Conservation (phyloP, 2,888 invertebrate genomes). For the Platypus cylindrus region DNA sequence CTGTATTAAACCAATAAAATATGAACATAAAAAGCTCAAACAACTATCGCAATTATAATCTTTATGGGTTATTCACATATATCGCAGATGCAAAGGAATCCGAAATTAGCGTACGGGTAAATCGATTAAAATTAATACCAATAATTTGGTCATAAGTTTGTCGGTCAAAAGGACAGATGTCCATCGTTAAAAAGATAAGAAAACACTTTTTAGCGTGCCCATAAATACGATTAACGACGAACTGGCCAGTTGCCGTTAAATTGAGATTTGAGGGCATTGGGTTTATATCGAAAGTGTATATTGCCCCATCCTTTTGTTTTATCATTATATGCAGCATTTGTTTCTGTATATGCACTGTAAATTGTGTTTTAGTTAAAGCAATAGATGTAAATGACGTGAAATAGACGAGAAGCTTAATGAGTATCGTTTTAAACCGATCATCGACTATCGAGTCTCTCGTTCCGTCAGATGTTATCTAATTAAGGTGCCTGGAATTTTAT, state of each 20-base stretch:
- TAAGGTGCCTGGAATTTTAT: too few species aligned
- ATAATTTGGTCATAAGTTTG: slow-evolving; percentile 21
- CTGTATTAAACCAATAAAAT: slow-evolving; percentile 7
- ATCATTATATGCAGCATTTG: slow-evolving; percentile 6
- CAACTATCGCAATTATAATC: too few species aligned
- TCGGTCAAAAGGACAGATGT: slow-evolving; percentile 18
- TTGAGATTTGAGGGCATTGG: slow-evolving; percentile 17
- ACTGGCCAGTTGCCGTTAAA: slow-evolving; percentile 14
- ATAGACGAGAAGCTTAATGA: too few species aligned
- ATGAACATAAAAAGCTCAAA: too few species aligned
- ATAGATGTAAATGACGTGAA: neutral
- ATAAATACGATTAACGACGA: slow-evolving; percentile 21
- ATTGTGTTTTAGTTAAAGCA: too few species aligned
- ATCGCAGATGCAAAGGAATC: slow-evolving; percentile 5
- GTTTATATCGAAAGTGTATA: slow-evolving; percentile 8
- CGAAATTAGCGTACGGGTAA: slow-evolving; percentile 11
- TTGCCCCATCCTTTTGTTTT: slow-evolving; percentile 13
- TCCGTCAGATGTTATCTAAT: too few species aligned
- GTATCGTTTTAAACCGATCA: too few species aligned
- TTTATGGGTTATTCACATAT: slow-evolving; percentile 12
- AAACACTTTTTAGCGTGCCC: slow-evolving; percentile 20
- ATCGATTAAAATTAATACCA: slow-evolving; percentile 16
- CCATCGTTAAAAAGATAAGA: slow-evolving; percentile 21
- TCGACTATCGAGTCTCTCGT: too few species aligned
- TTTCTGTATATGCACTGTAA: slow-evolving; percentile 10